Conservation (phyloP, 2,113 vertebrate genomes). For the Muntiacus muntjak region DNA sequence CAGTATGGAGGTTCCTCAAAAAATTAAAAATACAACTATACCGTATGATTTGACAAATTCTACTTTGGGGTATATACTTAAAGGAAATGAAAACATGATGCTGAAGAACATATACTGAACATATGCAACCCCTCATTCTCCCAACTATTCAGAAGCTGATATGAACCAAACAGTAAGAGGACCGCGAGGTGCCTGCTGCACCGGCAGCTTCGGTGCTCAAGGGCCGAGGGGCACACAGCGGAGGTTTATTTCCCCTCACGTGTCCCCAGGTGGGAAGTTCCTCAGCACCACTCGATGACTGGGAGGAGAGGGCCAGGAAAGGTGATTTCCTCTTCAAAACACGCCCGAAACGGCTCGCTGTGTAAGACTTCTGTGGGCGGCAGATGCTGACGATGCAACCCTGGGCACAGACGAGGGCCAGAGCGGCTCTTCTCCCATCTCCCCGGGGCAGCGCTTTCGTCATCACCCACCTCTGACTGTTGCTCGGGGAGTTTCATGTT, state of each 20-base stretch:
- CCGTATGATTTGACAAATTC: background rate
- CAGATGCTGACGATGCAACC: background rate
- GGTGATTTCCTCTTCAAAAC: background rate
- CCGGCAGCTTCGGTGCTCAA: background rate
- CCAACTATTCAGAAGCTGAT: background rate
- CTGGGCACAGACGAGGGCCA: background rate
- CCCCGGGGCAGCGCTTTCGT: accelerated
- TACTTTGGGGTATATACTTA: background rate
- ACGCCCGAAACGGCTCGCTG: background rate
- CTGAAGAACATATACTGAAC: background rate
- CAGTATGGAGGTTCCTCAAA: background rate
- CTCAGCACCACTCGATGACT: background rate
- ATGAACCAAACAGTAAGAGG: background rate
- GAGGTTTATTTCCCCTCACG: background rate
- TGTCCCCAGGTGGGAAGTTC: background rate
- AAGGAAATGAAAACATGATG: background rate
- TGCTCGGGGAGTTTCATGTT: constrained; percentile 99
- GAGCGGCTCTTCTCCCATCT: background rate
- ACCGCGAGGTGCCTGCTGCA: background rate
- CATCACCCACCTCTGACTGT: constrained; percentile 90
- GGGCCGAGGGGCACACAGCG: background rate
- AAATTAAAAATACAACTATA: background rate
- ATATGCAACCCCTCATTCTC: background rate
- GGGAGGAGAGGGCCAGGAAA: background rate
- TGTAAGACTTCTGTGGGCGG: background rate